A percentile compares a stretch with the other conserved stretches of the same genome.
Evolutionary conservation across 2,888 invertebrate genomes (phyloP).

Genomic region (Meteorus colon): DNA sequence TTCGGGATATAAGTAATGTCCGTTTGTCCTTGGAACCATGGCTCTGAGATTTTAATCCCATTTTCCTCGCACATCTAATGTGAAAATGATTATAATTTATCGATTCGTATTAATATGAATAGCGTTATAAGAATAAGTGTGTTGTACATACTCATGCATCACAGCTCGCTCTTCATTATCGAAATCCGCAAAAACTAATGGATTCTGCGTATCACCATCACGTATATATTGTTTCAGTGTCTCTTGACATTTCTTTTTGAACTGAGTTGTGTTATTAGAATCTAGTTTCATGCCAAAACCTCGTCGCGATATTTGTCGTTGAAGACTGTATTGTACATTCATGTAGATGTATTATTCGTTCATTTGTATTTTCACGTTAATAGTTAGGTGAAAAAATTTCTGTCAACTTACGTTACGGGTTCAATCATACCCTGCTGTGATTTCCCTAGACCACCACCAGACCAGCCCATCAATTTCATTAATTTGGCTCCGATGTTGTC

Average conservation of each 20-base stretch:
- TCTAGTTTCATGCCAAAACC: conserved; percentile 66
- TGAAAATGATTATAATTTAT: conserved; percentile 9
- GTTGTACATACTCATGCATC: conserved; percentile 75
- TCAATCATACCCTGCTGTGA: conserved; percentile 75
- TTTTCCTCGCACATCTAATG: conserved; percentile 69
- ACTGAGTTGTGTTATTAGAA: conserved; percentile 60
- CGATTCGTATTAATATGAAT: neutral
- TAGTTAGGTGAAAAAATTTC: conserved; percentile 13
- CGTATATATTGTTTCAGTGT: conserved; percentile 71
- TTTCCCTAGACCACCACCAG: conserved; percentile 77
- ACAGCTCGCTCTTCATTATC: conserved; percentile 79
- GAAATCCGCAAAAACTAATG: conserved; percentile 79
- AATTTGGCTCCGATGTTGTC: conserved; percentile 76
- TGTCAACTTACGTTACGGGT: conserved; percentile 73
- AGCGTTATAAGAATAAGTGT: conserved; percentile 16
- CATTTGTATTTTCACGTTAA: neutral
- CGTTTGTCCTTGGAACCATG: conserved; percentile 73
- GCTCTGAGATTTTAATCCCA: conserved; percentile 75
- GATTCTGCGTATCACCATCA: conserved; percentile 70
- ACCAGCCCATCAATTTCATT: conserved; percentile 78
- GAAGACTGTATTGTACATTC: conserved; percentile 47
- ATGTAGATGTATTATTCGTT: neutral
- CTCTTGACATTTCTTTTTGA: conserved; percentile 70
- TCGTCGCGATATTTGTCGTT: conserved; percentile 63
- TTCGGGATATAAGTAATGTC: conserved; percentile 75